These are phyloP conservation scores for Tenualosa ilisha DNA, from an alignment of 2,797 vertebrate species.

Conservation along the genomic window DNA sequence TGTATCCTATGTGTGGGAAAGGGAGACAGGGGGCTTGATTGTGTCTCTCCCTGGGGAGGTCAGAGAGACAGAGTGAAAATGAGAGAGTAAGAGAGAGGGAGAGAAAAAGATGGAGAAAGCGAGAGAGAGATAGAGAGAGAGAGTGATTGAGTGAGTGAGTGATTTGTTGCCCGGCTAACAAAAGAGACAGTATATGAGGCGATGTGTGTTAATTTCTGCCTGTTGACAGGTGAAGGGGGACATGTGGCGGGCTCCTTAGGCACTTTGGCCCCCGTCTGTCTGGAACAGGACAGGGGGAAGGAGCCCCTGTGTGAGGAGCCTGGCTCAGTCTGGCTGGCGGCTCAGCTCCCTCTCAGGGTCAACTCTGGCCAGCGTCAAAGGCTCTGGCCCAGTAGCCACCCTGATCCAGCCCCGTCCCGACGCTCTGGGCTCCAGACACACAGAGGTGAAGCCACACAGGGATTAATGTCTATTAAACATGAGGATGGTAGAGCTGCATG, in stretches of 20 bases:
- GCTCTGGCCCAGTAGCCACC: not conserved
- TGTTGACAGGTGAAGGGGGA: conserved; percentile 27
- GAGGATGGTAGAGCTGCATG: not conserved
- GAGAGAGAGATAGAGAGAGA: conserved; percentile 4
- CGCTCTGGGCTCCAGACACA: not conserved
- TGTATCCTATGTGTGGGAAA: not conserved
- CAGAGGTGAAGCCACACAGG: not conserved
- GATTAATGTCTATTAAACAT: not conserved
- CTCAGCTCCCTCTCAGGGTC: not conserved
- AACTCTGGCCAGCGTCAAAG: not conserved
- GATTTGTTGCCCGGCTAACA: conserved; percentile 24
- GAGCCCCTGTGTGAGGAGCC: not conserved
- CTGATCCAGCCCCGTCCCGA: not conserved
- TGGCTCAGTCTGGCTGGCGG: not conserved
- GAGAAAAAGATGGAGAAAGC: not conserved
- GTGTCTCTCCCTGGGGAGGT: not conserved
- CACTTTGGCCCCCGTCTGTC: not conserved
- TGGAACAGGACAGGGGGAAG: not conserved
- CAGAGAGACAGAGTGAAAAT: conserved; percentile 19
- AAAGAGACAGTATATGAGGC: conserved; percentile 31
- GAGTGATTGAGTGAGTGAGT: not conserved
- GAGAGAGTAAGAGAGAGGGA: conserved; percentile 23
- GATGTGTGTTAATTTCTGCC: conserved; percentile 31
- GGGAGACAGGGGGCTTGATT: not conserved
- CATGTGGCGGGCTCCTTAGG: not conserved